Conservation (phyloP, 2,113 vertebrate genomes). For the Python bivittatus region DNA sequence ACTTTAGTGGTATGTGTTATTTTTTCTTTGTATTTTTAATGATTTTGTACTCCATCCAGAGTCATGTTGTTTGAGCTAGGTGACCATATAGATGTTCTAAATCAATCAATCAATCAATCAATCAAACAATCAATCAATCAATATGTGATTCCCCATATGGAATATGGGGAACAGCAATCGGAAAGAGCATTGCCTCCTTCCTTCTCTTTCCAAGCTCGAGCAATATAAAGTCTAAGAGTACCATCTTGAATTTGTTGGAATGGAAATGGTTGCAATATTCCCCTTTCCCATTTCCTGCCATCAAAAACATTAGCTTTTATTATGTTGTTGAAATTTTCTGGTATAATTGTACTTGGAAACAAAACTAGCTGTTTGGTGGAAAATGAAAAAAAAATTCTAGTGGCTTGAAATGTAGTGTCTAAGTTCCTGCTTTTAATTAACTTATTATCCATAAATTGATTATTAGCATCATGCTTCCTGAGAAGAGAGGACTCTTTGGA, state of each 20-base stretch:
- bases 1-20: neutral
- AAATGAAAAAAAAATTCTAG: slow-evolving; percentile 5
- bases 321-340: neutral
- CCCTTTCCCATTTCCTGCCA: neutral
- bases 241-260: neutral
- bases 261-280: neutral
- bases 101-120: neutral
- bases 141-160: neutral
- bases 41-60: neutral
- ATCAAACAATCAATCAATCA: neutral
- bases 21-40: neutral
- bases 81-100: neutral
- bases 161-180: neutral
- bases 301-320: neutral
- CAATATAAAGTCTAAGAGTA: neutral
- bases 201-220: neutral
- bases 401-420: neutral
- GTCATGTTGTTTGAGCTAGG: neutral
- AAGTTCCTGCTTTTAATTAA: slow-evolving; percentile 23
- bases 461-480: neutral
- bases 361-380: neutral
- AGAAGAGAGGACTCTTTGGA: too few species aligned
- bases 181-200: neutral
- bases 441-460: slow-evolving; percentile 14
- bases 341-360: neutral